A percentile compares a stretch with the other conserved stretches of the same genome.
Conservation (phyloP, 30 jellyfish, hydroid and myxozoan genomes). For the Chrysaora quinquecirrha region DNA sequence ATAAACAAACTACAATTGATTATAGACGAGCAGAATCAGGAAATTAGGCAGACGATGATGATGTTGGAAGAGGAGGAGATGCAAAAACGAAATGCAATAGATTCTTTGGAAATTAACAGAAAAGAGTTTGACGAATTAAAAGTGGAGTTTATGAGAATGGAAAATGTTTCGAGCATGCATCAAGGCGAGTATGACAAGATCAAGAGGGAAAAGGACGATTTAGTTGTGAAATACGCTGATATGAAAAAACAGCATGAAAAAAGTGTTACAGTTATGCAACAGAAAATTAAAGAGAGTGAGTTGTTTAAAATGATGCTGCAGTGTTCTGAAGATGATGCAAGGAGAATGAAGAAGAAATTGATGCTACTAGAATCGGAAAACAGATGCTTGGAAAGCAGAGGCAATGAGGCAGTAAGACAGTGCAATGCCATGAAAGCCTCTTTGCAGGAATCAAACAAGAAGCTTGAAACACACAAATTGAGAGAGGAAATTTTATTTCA, state of each 20-base stretch:
- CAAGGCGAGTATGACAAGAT: background rate
- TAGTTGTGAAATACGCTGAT: background rate
- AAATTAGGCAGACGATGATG: too few species aligned
- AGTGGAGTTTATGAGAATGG: too few species aligned
- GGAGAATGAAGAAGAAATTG: background rate
- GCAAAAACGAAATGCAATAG: too few species aligned
- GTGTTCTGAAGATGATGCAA: constrained; percentile 6
- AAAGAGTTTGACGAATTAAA: too few species aligned
- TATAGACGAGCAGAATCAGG: too few species aligned
- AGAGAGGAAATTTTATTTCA: background rate
- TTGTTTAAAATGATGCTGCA: background rate
- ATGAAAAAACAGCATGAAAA: background rate
- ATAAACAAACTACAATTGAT: too few species aligned
- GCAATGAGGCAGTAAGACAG: background rate
- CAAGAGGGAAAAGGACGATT: background rate
- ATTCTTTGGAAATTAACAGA: too few species aligned
- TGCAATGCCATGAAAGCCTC: background rate
- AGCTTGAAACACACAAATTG: background rate
- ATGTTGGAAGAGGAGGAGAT: too few species aligned
- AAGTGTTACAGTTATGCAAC: background rate
- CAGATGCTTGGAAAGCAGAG: background rate
- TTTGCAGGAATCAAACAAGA: background rate
- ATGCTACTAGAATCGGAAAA: background rate
- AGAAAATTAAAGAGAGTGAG: background rate
- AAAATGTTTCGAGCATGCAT: too few species aligned